Evolutionary conservation across 2,113 vertebrate species (phyloP).

Genomic region (Synchiropus splendidus): DNA sequence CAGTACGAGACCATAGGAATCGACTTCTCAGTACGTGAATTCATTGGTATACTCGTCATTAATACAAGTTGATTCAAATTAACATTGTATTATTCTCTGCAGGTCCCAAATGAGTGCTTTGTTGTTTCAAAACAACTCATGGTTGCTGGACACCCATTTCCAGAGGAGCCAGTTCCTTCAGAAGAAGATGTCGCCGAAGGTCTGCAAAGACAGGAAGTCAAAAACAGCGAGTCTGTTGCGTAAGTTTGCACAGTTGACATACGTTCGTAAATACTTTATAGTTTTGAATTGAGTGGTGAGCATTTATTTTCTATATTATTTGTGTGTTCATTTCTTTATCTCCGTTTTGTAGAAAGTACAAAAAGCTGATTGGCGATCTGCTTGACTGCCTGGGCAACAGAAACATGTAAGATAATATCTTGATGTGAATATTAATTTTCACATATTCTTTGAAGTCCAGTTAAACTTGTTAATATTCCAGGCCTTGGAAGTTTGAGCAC

Average conservation of each 20-base stretch:
- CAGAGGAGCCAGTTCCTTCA: slow-evolving; percentile 49
- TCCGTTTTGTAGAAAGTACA: slow-evolving; percentile 75
- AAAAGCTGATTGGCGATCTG: slow-evolving; percentile 77
- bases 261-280: no score
- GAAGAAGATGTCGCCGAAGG: slow-evolving; percentile 72
- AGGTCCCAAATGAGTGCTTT: slow-evolving; percentile 77
- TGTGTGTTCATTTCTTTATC: slow-evolving; percentile 7
- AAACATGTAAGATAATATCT: slow-evolving; percentile 79
- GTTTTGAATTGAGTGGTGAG: no score
- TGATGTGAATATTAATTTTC: background rate
- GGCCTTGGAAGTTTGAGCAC: slow-evolving; percentile 97
- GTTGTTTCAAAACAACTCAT: slow-evolving; percentile 72
- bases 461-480: slow-evolving; percentile 38
- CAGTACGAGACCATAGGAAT: slow-evolving; percentile 93
- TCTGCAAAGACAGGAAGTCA: slow-evolving; percentile 70
- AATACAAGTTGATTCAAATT: background rate
- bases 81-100: slow-evolving; percentile 1
- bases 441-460: no score
- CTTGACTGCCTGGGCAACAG: slow-evolving; percentile 80
- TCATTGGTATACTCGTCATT: background rate
- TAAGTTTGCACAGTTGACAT: slow-evolving; percentile 66
- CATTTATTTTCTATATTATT: background rate
- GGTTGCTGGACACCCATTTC: slow-evolving; percentile 56
- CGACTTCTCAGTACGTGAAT: slow-evolving; percentile 77
- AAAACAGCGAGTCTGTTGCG: slow-evolving; percentile 79